Base-by-base conservation (phyloP, 1,140 invertebrate genomes). In the Ylistrum balloti region DNA sequence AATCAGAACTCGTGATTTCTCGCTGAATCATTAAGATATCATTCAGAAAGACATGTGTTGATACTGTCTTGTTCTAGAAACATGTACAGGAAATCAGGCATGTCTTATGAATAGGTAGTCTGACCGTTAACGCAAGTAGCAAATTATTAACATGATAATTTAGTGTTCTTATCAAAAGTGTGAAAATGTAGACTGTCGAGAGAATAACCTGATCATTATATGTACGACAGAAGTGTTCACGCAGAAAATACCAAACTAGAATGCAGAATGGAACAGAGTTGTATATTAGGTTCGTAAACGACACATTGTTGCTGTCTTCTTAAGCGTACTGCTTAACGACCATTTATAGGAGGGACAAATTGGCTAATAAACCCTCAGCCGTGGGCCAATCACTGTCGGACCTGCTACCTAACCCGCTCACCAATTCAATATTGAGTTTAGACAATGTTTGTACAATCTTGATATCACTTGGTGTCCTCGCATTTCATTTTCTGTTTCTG, bases 261-360 rank as follows among this genome's bases (percentile, higher is more conserved):
- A 74, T 74, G 56, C 56, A 74, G 28, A 74, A 74, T 74, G 56
- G 22, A n/a, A 74, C 9, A 74, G 56, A 22, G 5, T 22, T 74
- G 56, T 74, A n/a, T 74, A 74, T 74, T 74, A 74, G 56, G 9
- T 74, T 74, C 56, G 28, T 74, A 74, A 74, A 74, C 22, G 56
- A 17, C 17, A 2, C 56, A n/a, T 74, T 74, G 56, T 74, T 28
- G 56, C 56, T 74, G 56, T 11, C 17, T 74, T 9, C 5, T 74
- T 2, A 74, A n/a, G 56, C 56, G 56, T 28, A 28, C 1, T 3
- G 22, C 56, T 3, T 74, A 74, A 74, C 56, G 22, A 74, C 56
- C 56, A n/a, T 74, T 74, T 28, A 74, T 74, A 1, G 28, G n/a
- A 5, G 56, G 2, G n/a, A 74, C 56, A 74, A 74, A 74, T 74